Evolutionary conservation across 2,797 vertebrate species (phyloP).

Genomic region (Bufotes viridis): DNA sequence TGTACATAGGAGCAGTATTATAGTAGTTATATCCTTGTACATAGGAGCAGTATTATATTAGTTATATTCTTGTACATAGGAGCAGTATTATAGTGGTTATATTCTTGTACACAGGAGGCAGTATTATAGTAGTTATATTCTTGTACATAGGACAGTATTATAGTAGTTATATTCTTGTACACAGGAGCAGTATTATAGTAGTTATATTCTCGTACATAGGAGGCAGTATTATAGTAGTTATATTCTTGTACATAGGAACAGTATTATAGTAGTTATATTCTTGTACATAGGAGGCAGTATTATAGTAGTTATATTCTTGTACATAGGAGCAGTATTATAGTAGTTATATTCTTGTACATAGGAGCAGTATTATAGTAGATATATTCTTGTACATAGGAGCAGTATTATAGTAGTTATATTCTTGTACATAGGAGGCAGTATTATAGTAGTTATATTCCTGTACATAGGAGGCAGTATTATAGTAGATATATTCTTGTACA

Average conservation of each 20-base stretch:
- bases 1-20: constrained; percentile 1
- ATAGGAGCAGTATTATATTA: too few species aligned
- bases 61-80: too few species aligned
- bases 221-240: constrained; percentile 13
- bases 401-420: too few species aligned
- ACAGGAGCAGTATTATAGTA: constrained; percentile 5
- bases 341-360: constrained; percentile 7
- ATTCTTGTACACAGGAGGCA: neutral
- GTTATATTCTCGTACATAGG: constrained; percentile 6
- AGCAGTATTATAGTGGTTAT: neutral
- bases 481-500: too few species aligned
- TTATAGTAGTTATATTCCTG: neutral
- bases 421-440: neutral
- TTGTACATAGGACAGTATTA: neutral
- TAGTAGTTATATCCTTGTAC: too few species aligned
- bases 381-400: neutral
- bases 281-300: constrained; percentile 12
- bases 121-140: constrained; percentile 16
- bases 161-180: neutral
- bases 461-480: neutral
- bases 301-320: constrained; percentile 20
- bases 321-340: constrained; percentile 14
- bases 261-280: constrained; percentile 19
- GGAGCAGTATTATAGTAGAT: neutral
- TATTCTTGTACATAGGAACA: constrained; percentile 4